phyloP scores from a whole-genome alignment of 2,113 vertebrate genomes.

The Edolisoma coerulescens region DNA sequence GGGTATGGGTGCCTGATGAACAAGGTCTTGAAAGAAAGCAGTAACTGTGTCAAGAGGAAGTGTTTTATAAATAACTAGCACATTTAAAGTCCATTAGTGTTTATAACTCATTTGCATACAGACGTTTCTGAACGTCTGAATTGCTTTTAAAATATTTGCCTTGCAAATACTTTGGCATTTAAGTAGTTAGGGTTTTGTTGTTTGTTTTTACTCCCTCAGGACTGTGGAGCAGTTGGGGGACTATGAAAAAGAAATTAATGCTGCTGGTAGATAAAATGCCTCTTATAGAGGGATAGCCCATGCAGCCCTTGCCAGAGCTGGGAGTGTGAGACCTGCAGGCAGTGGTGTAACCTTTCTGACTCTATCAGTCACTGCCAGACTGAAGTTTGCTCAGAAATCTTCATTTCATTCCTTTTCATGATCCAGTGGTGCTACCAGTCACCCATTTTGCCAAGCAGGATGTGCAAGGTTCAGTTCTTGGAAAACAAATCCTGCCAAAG shows the following conservation, averaged over 20 bases:
- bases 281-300: not conserved
- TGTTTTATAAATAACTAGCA: not conserved
- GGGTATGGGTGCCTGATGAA: not conserved
- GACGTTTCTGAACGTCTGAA: not conserved
- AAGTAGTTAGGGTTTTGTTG: not conserved
- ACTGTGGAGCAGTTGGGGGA: not conserved
- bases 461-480: not conserved
- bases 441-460: not conserved
- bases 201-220: not conserved
- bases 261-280: not conserved
- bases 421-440: not conserved
- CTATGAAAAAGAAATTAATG: not conserved
- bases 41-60: not conserved
- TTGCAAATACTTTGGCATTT: not conserved
- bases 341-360: not conserved
- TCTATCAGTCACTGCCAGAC: not conserved
- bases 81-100: not conserved
- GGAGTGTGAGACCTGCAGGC: not conserved
- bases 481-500: not conserved
- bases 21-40: not conserved
- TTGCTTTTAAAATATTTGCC: not conserved
- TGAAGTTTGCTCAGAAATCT: not conserved
- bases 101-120: not conserved
- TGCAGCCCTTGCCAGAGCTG: not conserved
- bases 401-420: not conserved